These are phyloP conservation scores for Notoglanidium macrostoma DNA, from an alignment of 2,797 vertebrate genomes.

Conservation along the genomic window DNA sequence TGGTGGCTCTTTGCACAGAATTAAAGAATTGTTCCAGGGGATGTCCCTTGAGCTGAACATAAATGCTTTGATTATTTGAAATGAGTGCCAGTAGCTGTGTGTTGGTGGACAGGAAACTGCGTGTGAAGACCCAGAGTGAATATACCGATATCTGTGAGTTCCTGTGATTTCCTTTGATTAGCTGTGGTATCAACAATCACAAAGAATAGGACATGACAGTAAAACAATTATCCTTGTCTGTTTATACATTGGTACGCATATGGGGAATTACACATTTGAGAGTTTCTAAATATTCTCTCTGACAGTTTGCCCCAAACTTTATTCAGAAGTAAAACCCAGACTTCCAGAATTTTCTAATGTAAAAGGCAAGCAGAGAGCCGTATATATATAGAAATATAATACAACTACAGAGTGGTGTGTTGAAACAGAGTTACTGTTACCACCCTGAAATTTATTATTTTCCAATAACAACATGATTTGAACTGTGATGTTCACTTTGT, in stretches of 20 bases:
- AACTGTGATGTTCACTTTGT: not conserved
- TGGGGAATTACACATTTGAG: not conserved
- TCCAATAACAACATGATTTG: not conserved
- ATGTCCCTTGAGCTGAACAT: slow-evolving; percentile 40
- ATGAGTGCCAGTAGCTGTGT: slow-evolving; percentile 24
- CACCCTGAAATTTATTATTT: not conserved
- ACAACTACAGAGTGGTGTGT: not conserved
- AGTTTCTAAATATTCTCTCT: not conserved
- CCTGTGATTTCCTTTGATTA: not conserved
- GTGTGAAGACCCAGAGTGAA: not conserved
- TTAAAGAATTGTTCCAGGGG: slow-evolving; percentile 32
- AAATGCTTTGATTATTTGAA: slow-evolving; percentile 34
- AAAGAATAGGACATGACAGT: not conserved
- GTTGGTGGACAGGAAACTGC: slow-evolving; percentile 36
- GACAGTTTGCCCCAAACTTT: not conserved
- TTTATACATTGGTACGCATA: not conserved
- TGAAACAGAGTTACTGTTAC: not conserved
- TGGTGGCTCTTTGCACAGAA: not conserved
- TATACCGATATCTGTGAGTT: slow-evolving; percentile 11
- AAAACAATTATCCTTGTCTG: not conserved
- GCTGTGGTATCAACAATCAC: not conserved
- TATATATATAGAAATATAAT: not conserved
- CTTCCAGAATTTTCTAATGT: not conserved
- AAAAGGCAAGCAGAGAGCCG: not conserved
- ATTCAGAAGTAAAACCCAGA: not conserved